These are phyloP conservation scores for Monochamus saltuarius DNA, from an alignment of 1,140 invertebrate genomes.

Conservation along the genomic window DNA sequence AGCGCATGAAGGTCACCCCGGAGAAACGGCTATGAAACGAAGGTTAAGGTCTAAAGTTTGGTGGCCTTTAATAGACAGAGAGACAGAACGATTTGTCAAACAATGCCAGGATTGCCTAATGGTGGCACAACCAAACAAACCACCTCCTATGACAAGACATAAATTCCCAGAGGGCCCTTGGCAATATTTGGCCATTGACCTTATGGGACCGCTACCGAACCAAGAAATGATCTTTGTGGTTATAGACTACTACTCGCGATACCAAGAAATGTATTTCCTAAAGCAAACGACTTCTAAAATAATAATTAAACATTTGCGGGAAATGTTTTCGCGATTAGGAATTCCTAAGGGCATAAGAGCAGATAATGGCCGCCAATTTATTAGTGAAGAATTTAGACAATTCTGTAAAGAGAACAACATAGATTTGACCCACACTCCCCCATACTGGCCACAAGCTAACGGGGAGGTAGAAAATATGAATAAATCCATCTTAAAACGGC, in stretches of 20 bases:
- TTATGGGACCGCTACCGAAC: conserved; percentile 33
- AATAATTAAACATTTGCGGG: conserved; percentile 15
- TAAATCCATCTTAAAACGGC: conserved; percentile 15
- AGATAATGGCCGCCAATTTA: conserved; percentile 43
- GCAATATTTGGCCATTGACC: conserved; percentile 33
- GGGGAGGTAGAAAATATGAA: conserved; percentile 38
- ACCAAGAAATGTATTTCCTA: conserved; percentile 29
- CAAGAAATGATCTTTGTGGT: conserved; percentile 32
- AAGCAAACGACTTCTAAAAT: conserved; percentile 11
- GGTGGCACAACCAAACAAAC: conserved; percentile 17
- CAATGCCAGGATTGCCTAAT: conserved; percentile 23
- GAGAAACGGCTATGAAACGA: conserved; percentile 43
- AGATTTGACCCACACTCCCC: conserved; percentile 32
- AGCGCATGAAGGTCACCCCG: conserved; percentile 46
- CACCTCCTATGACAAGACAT: conserved; percentile 31
- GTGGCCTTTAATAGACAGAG: conserved; percentile 46
- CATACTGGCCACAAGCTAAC: conserved; percentile 46
- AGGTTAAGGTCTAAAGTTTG: conserved; percentile 49
- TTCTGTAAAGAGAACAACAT: conserved; percentile 38
- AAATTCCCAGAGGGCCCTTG: conserved; percentile 37
- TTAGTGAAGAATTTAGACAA: conserved; percentile 31
- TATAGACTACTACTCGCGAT: conserved; percentile 39
- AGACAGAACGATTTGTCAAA: conserved; percentile 39
- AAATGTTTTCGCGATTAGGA: conserved; percentile 30
- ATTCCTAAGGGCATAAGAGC: conserved; percentile 25